Evolutionary conservation across 2,888 invertebrate species (phyloP).

Genomic region (Bugula neritina): DNA sequence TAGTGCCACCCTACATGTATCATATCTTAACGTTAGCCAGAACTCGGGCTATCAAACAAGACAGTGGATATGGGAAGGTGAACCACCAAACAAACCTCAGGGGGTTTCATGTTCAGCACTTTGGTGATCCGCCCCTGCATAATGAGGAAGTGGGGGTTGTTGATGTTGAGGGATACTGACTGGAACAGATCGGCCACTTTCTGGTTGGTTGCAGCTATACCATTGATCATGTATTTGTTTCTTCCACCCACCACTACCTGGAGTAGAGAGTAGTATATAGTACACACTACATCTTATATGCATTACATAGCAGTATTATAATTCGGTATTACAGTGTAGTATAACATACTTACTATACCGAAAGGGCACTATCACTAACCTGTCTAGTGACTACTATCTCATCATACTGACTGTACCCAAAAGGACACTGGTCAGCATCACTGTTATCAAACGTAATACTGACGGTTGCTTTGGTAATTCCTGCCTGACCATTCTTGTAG

Average conservation of each 20-base stretch:
- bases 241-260: conserved; percentile 70
- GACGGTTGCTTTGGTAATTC: conserved; percentile 88
- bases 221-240: conserved; percentile 84
- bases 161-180: conserved; percentile 93
- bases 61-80: too few relatives aligned
- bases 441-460: conserved; percentile 89
- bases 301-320: too few relatives aligned
- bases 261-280: conserved; percentile 28
- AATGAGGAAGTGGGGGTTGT: conserved; percentile 97
- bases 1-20: too few relatives aligned
- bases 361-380: conserved; percentile 63
- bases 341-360: not conserved
- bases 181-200: conserved; percentile 89
- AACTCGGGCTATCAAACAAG: too few relatives aligned
- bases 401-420: conserved; percentile 81
- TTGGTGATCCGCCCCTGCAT: conserved; percentile 99
- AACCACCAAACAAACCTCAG: conserved; percentile 75
- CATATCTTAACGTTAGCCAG: too few relatives aligned
- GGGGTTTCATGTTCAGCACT: conserved; percentile 96
- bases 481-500: conserved; percentile 95
- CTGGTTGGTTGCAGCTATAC: conserved; percentile 80
- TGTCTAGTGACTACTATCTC: conserved; percentile 90
- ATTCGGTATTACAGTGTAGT: too few relatives aligned
- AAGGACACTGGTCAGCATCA: conserved; percentile 72
- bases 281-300: not conserved